A percentile compares a stretch with the other conserved stretches of the same genome.
phyloP scores from a whole-genome alignment of 2,797 vertebrate species.

The Threskiornis aethiopicus region DNA sequence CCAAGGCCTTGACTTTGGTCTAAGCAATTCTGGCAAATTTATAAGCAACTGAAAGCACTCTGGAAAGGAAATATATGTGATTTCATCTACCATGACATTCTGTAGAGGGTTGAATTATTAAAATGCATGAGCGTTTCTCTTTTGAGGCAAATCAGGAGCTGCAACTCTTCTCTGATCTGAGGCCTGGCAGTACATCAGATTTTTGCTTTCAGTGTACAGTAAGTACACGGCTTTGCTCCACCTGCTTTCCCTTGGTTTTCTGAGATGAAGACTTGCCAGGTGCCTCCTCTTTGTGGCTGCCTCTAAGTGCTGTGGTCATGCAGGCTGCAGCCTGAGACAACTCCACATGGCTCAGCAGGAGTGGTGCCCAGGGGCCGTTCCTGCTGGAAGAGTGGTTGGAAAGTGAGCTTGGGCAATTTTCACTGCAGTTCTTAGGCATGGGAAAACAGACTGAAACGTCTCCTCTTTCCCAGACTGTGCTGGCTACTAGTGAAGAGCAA shows the following conservation, averaged over 20 bases:
- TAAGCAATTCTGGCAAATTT: not conserved
- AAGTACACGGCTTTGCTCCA: not conserved
- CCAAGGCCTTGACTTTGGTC: not conserved
- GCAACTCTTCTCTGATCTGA: conserved; percentile 2
- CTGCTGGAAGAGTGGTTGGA: not conserved
- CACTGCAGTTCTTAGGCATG: not conserved
- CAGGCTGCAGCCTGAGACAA: not conserved
- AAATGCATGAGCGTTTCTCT: not conserved
- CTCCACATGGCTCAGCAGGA: not conserved
- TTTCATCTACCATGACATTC: not conserved
- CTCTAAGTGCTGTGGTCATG: not conserved
- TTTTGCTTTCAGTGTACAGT: not conserved
- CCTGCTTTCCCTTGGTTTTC: not conserved
- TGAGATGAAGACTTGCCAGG: not conserved
- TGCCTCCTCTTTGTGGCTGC: not conserved
- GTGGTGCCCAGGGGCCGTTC: not conserved
- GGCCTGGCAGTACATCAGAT: not conserved
- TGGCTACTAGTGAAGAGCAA: not conserved
- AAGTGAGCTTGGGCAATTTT: not conserved
- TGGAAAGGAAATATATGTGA: not conserved
- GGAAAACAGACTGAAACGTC: not conserved
- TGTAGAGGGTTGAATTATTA: not conserved
- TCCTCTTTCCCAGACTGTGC: not conserved
- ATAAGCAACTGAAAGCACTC: not conserved
- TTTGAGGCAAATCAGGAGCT: conserved; percentile 14